Evolutionary conservation across 2,113 vertebrate species (phyloP).

Genomic region (Platichthys stellatus): DNA sequence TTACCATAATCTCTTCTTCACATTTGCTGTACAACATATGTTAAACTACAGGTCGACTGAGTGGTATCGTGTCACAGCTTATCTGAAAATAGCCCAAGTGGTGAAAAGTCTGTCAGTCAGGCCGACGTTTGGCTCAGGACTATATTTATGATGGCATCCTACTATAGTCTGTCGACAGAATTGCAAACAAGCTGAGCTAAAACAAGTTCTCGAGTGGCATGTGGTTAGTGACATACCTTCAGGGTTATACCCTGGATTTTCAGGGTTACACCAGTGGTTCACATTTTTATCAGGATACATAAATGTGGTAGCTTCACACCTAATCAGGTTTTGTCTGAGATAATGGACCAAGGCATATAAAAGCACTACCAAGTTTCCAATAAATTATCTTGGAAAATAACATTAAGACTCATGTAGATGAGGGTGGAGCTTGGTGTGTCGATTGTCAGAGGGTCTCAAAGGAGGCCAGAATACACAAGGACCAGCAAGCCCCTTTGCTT

Average conservation of each 20-base stretch:
- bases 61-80: slow-evolving; percentile 20
- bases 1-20: not conserved
- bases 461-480: too few relatives aligned
- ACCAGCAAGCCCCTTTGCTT: too few relatives aligned
- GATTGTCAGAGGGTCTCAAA: too few relatives aligned
- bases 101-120: slow-evolving; percentile 42
- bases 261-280: not conserved
- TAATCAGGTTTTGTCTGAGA: not conserved
- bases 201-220: not conserved
- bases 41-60: not conserved
- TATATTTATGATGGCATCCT: slow-evolving; percentile 48
- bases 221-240: not conserved
- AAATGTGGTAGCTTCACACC: not conserved
- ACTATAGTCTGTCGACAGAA: slow-evolving; percentile 41
- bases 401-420: too few relatives aligned
- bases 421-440: too few relatives aligned
- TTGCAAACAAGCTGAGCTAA: slow-evolving; percentile 37
- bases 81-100: slow-evolving; percentile 49
- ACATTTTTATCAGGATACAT: not conserved
- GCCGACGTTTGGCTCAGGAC: slow-evolving; percentile 30
- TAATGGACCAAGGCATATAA: not conserved
- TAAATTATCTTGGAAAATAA: too few relatives aligned
- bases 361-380: too few relatives aligned
- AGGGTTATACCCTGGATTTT: too few relatives aligned
- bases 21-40: not conserved